Conservation (phyloP, 2,888 invertebrate genomes). For the Andrena haemorrhoa region DNA sequence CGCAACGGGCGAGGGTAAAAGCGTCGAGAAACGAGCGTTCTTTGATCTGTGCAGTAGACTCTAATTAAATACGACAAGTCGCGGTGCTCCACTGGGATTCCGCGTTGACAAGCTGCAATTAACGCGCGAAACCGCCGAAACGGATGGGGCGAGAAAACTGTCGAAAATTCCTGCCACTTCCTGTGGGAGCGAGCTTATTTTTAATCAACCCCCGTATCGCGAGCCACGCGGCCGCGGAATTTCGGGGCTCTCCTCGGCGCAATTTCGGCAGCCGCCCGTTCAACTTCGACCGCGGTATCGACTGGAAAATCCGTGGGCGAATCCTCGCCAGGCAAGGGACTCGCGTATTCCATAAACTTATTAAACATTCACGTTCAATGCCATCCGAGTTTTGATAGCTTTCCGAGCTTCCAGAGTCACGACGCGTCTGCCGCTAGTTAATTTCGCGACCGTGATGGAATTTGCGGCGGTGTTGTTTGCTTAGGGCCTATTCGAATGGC, state of each 20-base stretch:
- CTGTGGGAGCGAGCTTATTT: slow-evolving; percentile 2
- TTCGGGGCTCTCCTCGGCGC: background rate
- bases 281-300: slow-evolving; percentile 26
- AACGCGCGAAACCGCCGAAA: background rate
- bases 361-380: slow-evolving; percentile 25
- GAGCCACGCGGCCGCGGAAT: background rate
- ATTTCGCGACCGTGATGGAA: slow-evolving; percentile 16
- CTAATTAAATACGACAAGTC: slow-evolving; percentile 33
- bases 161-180: background rate
- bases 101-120: background rate
- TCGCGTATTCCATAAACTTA: slow-evolving; percentile 29
- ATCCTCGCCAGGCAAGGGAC: background rate
- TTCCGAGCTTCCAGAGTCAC: background rate
- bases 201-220: slow-evolving; percentile 7
- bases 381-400: background rate
- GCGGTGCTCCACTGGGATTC: background rate
- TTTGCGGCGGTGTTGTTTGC: background rate
- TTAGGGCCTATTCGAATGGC: no score
- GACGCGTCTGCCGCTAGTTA: background rate
- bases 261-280: background rate
- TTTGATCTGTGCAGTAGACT: slow-evolving; percentile 19
- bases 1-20: background rate
- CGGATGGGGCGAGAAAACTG: background rate
- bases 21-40: background rate
- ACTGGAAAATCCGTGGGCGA: slow-evolving; percentile 17